These are phyloP conservation scores for Pardalotus punctatus DNA, from an alignment of 2,113 vertebrate species.

Conservation along the genomic window DNA sequence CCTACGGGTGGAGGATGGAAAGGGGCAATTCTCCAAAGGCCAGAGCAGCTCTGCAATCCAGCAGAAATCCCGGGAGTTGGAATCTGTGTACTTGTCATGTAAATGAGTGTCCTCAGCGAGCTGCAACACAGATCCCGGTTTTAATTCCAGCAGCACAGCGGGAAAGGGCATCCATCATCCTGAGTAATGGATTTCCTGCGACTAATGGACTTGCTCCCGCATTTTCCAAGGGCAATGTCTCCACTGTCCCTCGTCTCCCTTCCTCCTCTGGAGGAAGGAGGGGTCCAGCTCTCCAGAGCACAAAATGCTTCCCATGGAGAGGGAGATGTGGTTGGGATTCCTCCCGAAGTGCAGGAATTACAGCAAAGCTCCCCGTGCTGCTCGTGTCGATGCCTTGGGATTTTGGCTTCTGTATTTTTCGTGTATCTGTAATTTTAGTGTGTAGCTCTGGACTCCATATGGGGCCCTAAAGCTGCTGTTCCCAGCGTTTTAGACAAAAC, in stretches of 20 bases:
- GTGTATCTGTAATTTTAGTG: no score
- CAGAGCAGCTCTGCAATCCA: neutral
- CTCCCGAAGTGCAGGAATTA: neutral
- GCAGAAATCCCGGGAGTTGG: neutral
- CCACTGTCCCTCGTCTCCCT: neutral
- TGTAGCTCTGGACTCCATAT: no score
- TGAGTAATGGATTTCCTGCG: neutral
- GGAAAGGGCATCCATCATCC: constrained; percentile 16
- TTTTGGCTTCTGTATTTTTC: no score
- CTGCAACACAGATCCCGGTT: neutral
- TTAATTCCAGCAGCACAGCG: neutral
- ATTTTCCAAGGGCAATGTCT: neutral
- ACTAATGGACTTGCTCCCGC: neutral
- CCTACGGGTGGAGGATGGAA: neutral
- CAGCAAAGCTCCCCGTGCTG: neutral
- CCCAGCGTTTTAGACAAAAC: no score
- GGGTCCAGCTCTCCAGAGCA: neutral
- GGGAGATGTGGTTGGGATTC: neutral
- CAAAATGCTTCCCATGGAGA: neutral
- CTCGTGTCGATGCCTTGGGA: no score
- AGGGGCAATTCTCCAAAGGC: neutral
- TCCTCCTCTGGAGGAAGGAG: neutral
- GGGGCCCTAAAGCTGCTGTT: no score
- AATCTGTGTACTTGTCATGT: constrained; percentile 18
- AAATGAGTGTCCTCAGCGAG: constrained; percentile 26